Conservation (phyloP, 2,113 vertebrate species). For the Psittacara wagleri region DNA sequence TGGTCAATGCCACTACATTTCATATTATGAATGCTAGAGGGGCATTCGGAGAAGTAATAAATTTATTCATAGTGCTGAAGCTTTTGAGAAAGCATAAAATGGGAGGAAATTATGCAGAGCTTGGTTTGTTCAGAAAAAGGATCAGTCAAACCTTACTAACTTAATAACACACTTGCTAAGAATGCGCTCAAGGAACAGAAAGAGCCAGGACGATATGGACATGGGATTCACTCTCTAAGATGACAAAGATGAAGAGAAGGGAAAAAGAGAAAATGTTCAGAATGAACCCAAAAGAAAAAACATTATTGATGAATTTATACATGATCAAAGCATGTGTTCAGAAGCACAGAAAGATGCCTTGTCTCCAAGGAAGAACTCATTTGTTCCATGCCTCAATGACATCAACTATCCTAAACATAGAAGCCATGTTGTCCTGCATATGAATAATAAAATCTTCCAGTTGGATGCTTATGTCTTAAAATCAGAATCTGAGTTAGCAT, state of each 20-base stretch:
- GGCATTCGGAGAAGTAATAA: background rate
- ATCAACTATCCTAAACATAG: background rate
- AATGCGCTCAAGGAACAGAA: background rate
- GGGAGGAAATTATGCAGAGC: background rate
- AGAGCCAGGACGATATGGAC: background rate
- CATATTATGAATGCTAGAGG: background rate
- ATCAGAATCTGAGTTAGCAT: background rate
- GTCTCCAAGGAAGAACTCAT: background rate
- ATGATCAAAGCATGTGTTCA: background rate
- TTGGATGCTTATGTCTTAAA: conserved; percentile 15
- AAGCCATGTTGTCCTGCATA: background rate
- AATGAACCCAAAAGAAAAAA: background rate
- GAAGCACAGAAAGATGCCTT: background rate
- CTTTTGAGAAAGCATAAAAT: conserved; percentile 20
- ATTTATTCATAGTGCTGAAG: conserved; percentile 11
- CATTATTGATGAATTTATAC: background rate
- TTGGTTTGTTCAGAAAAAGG: conserved; percentile 30
- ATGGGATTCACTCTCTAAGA: background rate
- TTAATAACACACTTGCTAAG: conserved; percentile 32
- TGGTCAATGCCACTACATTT: background rate
- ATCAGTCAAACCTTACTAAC: conserved; percentile 51
- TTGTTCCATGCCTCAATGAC: background rate
- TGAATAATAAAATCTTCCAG: conserved; percentile 1
- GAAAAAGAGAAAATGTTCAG: background rate
- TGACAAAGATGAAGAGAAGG: background rate